Evolutionary conservation across 2,113 vertebrate genomes (phyloP).

Genomic region (Epinephelus fuscoguttatus): DNA sequence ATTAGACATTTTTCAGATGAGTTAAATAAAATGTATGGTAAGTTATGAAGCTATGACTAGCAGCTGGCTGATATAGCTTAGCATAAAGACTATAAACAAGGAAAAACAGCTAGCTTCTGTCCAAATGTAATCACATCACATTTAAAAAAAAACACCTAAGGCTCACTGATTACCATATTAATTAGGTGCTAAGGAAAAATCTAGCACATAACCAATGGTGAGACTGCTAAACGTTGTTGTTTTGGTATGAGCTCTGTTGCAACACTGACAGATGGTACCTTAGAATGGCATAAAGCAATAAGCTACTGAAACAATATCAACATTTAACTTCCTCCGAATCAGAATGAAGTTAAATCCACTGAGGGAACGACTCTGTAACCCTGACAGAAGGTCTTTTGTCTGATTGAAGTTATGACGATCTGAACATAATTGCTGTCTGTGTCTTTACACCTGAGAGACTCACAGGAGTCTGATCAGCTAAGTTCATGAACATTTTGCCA

Average conservation of each 20-base stretch:
- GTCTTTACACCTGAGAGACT: slow-evolving; percentile 3
- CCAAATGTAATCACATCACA: background rate
- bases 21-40: background rate
- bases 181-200: background rate
- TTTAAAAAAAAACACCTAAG: background rate
- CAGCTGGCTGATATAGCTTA: background rate
- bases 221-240: background rate
- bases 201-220: background rate
- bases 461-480: background rate
- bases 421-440: slow-evolving; percentile 4
- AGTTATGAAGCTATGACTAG: background rate
- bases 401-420: slow-evolving; percentile 40
- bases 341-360: background rate
- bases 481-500: background rate
- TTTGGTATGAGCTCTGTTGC: background rate
- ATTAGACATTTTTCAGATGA: background rate
- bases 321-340: background rate
- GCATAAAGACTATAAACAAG: background rate
- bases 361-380: slow-evolving; percentile 1
- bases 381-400: background rate
- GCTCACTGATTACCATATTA: background rate
- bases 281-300: background rate
- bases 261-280: slow-evolving; percentile 3
- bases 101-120: background rate
- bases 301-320: background rate